Conservation (phyloP, 2,888 invertebrate genomes). For the Drosophila subquinaria region DNA sequence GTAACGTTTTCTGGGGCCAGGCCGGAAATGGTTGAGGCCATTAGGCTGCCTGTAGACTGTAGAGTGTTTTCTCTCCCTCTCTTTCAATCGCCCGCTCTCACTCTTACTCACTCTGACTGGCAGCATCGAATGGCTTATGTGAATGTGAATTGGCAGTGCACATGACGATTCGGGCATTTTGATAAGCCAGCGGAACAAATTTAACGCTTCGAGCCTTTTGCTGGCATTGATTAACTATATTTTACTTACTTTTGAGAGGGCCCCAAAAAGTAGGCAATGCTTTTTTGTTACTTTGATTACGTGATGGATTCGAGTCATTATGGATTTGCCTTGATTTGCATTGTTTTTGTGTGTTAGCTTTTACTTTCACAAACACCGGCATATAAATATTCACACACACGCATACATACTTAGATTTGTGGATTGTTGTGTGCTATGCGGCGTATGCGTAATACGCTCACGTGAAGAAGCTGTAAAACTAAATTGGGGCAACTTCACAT, state of each 20-base stretch:
- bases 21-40: conserved; percentile 78
- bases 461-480: conserved; percentile 29
- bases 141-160: conserved; percentile 43
- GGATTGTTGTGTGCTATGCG: conserved; percentile 4
- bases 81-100: background rate
- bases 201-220: conserved; percentile 44
- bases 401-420: background rate
- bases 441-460: conserved; percentile 45
- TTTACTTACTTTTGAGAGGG: conserved; percentile 43
- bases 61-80: background rate
- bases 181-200: conserved; percentile 77
- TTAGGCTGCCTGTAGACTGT: conserved; percentile 49
- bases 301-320: conserved; percentile 75
- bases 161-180: conserved; percentile 75
- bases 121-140: conserved; percentile 54
- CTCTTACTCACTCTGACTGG: background rate
- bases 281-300: conserved; percentile 64
- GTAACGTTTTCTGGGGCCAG: conserved; percentile 73
- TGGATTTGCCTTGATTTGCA: conserved; percentile 57
- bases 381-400: background rate
- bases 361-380: background rate
- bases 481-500: conserved; percentile 33
- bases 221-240: conserved; percentile 74
- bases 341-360: conserved; percentile 39
- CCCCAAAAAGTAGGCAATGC: conserved; percentile 50